Evolutionary conservation across 2,888 invertebrate genomes (phyloP).

Genomic region (Sarcophaga variegata): DNA sequence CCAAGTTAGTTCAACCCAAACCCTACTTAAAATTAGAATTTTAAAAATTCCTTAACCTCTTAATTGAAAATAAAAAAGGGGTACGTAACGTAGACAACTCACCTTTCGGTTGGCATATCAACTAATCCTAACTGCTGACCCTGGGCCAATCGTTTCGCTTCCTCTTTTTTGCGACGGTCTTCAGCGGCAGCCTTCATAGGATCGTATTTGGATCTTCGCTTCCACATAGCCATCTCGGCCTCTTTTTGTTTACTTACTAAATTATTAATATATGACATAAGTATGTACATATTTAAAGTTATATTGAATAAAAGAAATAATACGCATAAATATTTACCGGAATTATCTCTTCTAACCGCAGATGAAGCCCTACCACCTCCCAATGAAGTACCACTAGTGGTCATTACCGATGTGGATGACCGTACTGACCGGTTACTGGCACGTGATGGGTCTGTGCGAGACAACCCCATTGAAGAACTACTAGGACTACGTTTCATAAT

Average conservation of each 20-base stretch:
- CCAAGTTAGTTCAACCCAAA: slow-evolving; percentile 52
- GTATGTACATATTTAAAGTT: background rate
- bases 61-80: slow-evolving; percentile 1
- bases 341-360: slow-evolving; percentile 77
- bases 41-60: slow-evolving; percentile 26
- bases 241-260: slow-evolving; percentile 87
- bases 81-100: slow-evolving; percentile 60
- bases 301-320: background rate
- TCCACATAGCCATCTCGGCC: slow-evolving; percentile 96
- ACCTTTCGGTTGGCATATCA: slow-evolving; percentile 77
- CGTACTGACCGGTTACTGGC: slow-evolving; percentile 81
- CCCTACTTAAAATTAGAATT: slow-evolving; percentile 26
- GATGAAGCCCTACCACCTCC: slow-evolving; percentile 75
- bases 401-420: slow-evolving; percentile 77
- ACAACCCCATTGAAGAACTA: slow-evolving; percentile 79
- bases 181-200: slow-evolving; percentile 96
- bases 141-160: slow-evolving; percentile 82
- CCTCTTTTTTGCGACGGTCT: slow-evolving; percentile 86
- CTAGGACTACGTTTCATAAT: slow-evolving; percentile 81
- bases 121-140: slow-evolving; percentile 72
- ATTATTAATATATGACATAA: slow-evolving; percentile 58
- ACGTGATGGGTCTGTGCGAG: slow-evolving; percentile 78
- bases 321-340: slow-evolving; percentile 73
- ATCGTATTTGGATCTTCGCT: slow-evolving; percentile 96
- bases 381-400: slow-evolving; percentile 76